phyloP scores from a whole-genome alignment of 2,113 vertebrate genomes.

The Rhinichthys klamathensis region DNA sequence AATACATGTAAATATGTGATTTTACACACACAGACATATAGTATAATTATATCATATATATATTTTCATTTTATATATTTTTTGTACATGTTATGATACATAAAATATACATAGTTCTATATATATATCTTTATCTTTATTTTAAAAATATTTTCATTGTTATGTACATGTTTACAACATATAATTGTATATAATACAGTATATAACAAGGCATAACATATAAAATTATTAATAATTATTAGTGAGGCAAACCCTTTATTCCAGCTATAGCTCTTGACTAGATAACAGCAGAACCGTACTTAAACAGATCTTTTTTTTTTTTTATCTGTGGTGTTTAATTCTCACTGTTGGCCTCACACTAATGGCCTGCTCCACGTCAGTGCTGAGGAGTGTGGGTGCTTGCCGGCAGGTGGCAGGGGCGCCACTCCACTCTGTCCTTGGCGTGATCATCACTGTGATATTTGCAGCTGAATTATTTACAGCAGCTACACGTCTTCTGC shows the following conservation, averaged over 20 bases:
- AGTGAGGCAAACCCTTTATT: slow-evolving; percentile 27
- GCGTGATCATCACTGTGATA: slow-evolving; percentile 73
- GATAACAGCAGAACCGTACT: slow-evolving; percentile 47
- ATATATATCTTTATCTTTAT: too few species aligned
- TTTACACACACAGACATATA: too few species aligned
- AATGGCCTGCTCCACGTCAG: slow-evolving; percentile 39
- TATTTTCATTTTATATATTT: too few species aligned
- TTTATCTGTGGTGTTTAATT: slow-evolving; percentile 43
- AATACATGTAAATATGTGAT: too few species aligned
- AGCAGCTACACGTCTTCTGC: slow-evolving; percentile 68
- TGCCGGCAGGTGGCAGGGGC: slow-evolving; percentile 70
- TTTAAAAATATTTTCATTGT: too few species aligned
- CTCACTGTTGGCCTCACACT: slow-evolving; percentile 45
- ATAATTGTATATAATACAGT: too few species aligned
- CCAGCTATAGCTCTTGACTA: neutral
- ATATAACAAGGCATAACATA: too few species aligned
- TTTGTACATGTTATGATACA: too few species aligned
- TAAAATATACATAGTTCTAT: too few species aligned
- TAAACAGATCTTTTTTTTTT: slow-evolving; percentile 39
- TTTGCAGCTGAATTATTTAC: slow-evolving; percentile 78
- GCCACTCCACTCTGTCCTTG: slow-evolving; percentile 61
- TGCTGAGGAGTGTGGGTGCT: slow-evolving; percentile 52
- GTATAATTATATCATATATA: too few species aligned
- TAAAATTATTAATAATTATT: neutral
- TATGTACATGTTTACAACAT: too few species aligned